phyloP scores from a whole-genome alignment of 2,113 vertebrate species.

The Poicephalus gulielmi region DNA sequence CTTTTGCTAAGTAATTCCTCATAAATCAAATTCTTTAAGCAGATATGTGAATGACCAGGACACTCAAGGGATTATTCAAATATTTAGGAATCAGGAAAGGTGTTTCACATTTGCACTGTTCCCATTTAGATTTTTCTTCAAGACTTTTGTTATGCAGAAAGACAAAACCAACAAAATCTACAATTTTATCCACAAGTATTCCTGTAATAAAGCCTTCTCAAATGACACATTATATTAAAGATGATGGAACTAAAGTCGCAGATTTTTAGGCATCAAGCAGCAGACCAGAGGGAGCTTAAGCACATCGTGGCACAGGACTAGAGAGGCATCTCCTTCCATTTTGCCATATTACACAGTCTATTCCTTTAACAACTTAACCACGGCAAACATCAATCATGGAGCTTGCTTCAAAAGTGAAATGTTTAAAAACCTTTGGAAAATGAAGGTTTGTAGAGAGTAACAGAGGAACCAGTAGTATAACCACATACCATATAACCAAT shows the following conservation, averaged over 20 bases:
- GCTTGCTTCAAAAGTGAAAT: background rate
- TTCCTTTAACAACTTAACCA: background rate
- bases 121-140: background rate
- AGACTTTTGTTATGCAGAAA: background rate
- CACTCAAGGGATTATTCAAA: background rate
- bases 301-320: background rate
- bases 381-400: fast-evolving
- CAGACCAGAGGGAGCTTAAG: background rate
- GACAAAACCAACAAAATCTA: background rate
- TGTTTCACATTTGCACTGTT: background rate
- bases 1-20: background rate
- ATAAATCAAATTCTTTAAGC: background rate
- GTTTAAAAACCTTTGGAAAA: background rate
- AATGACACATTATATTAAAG: background rate
- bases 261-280: background rate
- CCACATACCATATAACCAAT: no score
- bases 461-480: background rate
- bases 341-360: background rate
- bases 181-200: background rate
- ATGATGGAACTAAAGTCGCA: background rate
- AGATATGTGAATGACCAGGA: background rate
- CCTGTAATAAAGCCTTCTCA: background rate
- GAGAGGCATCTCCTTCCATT: background rate
- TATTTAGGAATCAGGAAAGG: background rate
- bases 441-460: background rate